phyloP scores from a whole-genome alignment of 2,113 vertebrate genomes.

The Hucho hucho region DNA sequence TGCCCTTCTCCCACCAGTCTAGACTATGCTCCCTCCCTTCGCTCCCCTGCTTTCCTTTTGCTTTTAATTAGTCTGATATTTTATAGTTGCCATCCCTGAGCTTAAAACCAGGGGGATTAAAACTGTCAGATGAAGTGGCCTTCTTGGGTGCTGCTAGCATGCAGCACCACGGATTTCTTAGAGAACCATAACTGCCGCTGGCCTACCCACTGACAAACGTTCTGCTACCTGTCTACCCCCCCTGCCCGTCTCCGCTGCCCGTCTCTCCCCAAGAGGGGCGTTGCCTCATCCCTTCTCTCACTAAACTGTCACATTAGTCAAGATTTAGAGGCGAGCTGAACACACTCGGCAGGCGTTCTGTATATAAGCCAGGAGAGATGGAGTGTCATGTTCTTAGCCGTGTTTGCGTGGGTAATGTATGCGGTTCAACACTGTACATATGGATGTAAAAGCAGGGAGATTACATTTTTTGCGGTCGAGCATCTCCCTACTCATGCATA shows the following conservation, averaged over 20 bases:
- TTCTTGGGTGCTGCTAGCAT: background rate
- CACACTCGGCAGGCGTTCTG: background rate
- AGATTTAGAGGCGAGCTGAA: conserved; percentile 13
- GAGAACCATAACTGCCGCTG: background rate
- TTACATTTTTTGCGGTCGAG: conserved; percentile 50
- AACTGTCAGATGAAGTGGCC: conserved; percentile 15
- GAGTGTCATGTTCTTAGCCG: background rate
- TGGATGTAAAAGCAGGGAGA: conserved; percentile 44
- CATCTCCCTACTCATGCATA: conserved; percentile 67
- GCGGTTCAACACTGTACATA: conserved; percentile 49
- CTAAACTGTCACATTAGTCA: conserved; percentile 4
- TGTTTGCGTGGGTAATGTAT: conserved; percentile 5
- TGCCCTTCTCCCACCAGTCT: conserved; percentile 1
- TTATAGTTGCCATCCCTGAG: background rate
- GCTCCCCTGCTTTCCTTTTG: background rate
- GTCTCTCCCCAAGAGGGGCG: background rate
- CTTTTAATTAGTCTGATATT: conserved; percentile 29
- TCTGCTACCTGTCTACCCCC: background rate
- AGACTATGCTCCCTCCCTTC: background rate
- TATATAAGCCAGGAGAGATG: conserved; percentile 10
- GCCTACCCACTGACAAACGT: background rate
- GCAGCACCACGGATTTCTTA: background rate
- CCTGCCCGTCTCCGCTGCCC: conserved; percentile 10
- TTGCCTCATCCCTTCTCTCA: conserved; percentile 1
- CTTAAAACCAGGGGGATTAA: conserved; percentile 1